Evolutionary conservation across 2,113 vertebrate genomes (phyloP).

Genomic region (Lamprologus tigripictilis): DNA sequence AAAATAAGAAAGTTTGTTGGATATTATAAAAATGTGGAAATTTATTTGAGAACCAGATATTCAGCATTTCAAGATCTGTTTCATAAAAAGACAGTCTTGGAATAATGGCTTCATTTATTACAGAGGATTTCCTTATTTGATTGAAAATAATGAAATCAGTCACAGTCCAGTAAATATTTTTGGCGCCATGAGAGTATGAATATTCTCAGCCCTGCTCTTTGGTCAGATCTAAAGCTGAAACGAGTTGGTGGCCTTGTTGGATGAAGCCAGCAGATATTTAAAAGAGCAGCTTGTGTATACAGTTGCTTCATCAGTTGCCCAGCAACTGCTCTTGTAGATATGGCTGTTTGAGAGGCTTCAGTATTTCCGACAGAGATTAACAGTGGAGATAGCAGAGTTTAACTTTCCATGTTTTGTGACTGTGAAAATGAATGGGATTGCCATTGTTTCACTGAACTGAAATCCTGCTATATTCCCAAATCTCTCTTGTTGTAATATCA

Average conservation of each 20-base stretch:
- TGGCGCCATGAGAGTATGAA: neutral
- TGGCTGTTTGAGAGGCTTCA: neutral
- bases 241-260: constrained; percentile 22
- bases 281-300: constrained; percentile 1
- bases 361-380: neutral
- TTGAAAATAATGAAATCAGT: neutral
- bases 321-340: constrained; percentile 29
- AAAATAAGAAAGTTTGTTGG: neutral
- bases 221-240: constrained; percentile 28
- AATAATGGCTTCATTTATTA: neutral
- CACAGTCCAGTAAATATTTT: neutral
- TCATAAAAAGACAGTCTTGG: neutral
- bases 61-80: neutral
- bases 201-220: neutral
- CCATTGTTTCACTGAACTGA: neutral
- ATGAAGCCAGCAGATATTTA: constrained; percentile 13
- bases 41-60: neutral
- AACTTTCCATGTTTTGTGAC: neutral
- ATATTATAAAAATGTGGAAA: neutral
- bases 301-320: constrained; percentile 32
- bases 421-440: neutral
- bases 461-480: neutral
- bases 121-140: neutral
- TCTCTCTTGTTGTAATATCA: neutral
- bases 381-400: neutral